Base-by-base conservation (phyloP, 2,113 vertebrate species). In the Colinus virginianus region DNA sequence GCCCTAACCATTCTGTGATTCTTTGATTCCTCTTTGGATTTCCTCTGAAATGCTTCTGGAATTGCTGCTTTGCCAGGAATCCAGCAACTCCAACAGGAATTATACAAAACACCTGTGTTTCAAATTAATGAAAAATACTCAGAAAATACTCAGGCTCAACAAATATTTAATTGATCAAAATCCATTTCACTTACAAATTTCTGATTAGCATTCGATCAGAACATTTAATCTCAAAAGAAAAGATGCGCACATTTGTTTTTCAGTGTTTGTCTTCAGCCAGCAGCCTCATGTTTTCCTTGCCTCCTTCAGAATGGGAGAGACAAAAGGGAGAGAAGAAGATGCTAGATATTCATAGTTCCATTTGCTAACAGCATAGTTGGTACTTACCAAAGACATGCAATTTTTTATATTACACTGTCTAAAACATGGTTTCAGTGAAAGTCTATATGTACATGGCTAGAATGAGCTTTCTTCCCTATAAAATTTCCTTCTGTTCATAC, bases 201-300 rank as follows among this genome's bases (percentile, higher is more conserved):
- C 17, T 13, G 23, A 38, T 32, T 78, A 38, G 49, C 7, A n/a
- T 78, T 45, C 30, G 58, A 91, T 71, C 14, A 9, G 22, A 43
- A 55, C 30, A 28, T 82, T 43, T 76, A 4, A 16, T 40, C 19
- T 61, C 48, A 38, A 42, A 67, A 89, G 22, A 84, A 12, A 14
- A 9, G 61, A 56, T 0, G 1, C 43, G 20, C 9, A 26, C 5
- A 30, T n/a, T 6, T 1, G 11, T 34, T 4, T 70, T 72, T 61
- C 48, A 69, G 49, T 66, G 3, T 7, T 8, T 42, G 16, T 58
- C 45, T 55, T 79, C 66, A 7, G 19, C 7, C 49, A 62, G 26
- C 4, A 89, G 28, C 3, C 43, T 51, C 26, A 1, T 75, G 25
- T 46, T 46, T 11, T 56, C 46, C 68, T 80, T 72, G 36, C 18